These are phyloP conservation scores for Ianthella basta DNA, from an alignment of 37 sponge, comb jelly and placozoan genomes.

Conservation along the genomic window DNA sequence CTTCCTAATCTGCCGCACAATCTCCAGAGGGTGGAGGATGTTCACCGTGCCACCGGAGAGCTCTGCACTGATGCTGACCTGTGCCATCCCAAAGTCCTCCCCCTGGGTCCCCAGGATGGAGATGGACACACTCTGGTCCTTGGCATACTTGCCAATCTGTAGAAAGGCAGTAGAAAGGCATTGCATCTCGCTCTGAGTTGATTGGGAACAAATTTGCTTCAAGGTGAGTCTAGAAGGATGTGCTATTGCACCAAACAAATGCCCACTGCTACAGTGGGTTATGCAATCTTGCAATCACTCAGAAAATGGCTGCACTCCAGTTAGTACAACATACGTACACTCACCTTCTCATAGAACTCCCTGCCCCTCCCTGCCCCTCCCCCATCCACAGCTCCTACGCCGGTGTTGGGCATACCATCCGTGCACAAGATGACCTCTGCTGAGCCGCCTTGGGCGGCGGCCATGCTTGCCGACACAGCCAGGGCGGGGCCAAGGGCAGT, in stretches of 20 bases:
- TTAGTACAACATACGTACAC: too few species aligned
- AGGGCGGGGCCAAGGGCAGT: slow-evolving; percentile 94
- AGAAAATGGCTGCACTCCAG: too few species aligned
- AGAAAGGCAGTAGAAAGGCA: neutral
- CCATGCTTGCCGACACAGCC: slow-evolving; percentile 77
- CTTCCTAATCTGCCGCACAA: slow-evolving; percentile 89
- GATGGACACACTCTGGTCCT: slow-evolving; percentile 63
- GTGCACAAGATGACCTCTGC: slow-evolving; percentile 93
- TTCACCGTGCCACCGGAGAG: slow-evolving; percentile 90
- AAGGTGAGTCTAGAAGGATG: too few species aligned
- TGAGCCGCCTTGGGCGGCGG: slow-evolving; percentile 65
- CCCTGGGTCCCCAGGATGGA: slow-evolving; percentile 94
- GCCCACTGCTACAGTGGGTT: too few species aligned
- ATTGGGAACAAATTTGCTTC: too few species aligned
- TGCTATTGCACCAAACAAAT: too few species aligned
- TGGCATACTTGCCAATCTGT: slow-evolving; percentile 89
- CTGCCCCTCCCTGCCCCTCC: slow-evolving; percentile 8
- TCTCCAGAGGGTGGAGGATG: slow-evolving; percentile 94
- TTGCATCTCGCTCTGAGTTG: too few species aligned
- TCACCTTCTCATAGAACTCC: slow-evolving; percentile 77
- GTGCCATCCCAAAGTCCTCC: slow-evolving; percentile 79
- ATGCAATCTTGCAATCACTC: too few species aligned
- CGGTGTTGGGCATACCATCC: slow-evolving; percentile 89
- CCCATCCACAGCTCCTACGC: slow-evolving; percentile 73
- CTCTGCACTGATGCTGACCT: slow-evolving; percentile 79